Base-by-base conservation (phyloP, 2,113 vertebrate species). In the Grallaria varia region DNA sequence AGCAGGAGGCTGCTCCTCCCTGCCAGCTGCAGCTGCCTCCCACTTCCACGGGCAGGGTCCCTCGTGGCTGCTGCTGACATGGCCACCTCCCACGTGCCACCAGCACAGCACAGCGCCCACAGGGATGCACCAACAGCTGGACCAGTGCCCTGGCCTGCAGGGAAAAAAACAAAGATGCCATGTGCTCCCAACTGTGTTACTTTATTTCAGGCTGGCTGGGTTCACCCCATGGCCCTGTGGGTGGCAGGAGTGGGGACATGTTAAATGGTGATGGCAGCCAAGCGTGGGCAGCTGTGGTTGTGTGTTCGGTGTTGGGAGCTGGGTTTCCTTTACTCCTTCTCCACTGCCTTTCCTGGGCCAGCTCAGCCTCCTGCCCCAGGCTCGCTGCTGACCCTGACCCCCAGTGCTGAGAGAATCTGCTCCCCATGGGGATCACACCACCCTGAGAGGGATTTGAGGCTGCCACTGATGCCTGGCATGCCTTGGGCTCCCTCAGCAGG, bases 111-210 rank as follows among this genome's bases (percentile, higher is more conserved):
- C n/a, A 6, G 37, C 5, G 1, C 50, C 44, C 25, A 9, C 3
- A 0, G 27, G 35, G 22, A 28, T 2, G 53, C 59, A 1, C 35
- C 1, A 1, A 52, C 6, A 8, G 45, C 71, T 20, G 62, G 28
- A 47, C 25, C 66, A 3, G 31, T 20, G 42, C 67, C 31, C 3
- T 0, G 1, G 2, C 6, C 24, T 5, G n/a, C 28, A 50, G 45
- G 74, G 11, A 6, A 49, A 56, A 27, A n/a, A 27, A 33, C 44
- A 12, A 20, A 55, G 17, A 15, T 6, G 39, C 19, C 2, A 1
- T 1, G 4, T 2, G 52, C 27, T 27, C 0, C 37, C 9, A 16
- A 5, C 35, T 0, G 0, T 30, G 14, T 4, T n/a, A 0, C 12
- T 27, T 9, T 4, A 14, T 50, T 24, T 25, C 1, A 24, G 50